Evolutionary conservation across 2,797 vertebrate species (phyloP), one percentile per base, ranked within the genome.

Genomic region (Protosalanx chinensis): DNA sequence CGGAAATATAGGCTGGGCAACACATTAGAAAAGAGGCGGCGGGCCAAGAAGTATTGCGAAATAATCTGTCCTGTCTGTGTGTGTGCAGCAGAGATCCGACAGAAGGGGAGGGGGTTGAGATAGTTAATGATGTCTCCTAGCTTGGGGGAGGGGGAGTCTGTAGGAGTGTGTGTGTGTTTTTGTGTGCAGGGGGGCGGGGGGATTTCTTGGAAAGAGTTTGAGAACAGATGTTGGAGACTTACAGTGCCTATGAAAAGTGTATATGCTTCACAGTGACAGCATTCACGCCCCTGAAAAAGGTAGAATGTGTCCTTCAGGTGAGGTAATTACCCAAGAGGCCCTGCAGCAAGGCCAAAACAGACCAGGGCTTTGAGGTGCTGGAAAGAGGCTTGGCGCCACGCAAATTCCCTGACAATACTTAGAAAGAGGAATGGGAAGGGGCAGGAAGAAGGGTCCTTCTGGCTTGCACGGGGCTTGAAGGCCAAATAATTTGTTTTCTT

Each of bases 311-410:
- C 83, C 82, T 86, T 89, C 88, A 89, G 88, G 89, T 93, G 90
- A 92, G 89, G 91, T 91, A 91, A 92, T 91, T 88, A 89, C 90
- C 85, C 90, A 84, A 30, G 89, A 88, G 90, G 87, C 86, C 83
- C 73, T 35, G 80, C 80, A 79, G 78, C 77, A 74, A 71, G 78
- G 77, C 83, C 75, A 81, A 80, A 84, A 90, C 87, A 93, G 86
- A 89, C 74, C 72, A 62, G 77, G 79, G 82, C 90, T 92, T 90
- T 93, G 89, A 91, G 86, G 84, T 84, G 79, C 76, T 64, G 80
- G 76, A 79, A 85, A 76, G 83, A 85, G 7, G 81, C 68, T 77
- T 89, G 90, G 89, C 85, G 90, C 88, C 89, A 86, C 76, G 79
- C 10, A 73, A 87, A 83, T 69, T 77, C 82, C 81, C 82, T 80